Percentiles rank a stretch among this genome's conserved stretches.
Conservation (phyloP, 1,140 invertebrate genomes). For the Lepidostoma basale region DNA sequence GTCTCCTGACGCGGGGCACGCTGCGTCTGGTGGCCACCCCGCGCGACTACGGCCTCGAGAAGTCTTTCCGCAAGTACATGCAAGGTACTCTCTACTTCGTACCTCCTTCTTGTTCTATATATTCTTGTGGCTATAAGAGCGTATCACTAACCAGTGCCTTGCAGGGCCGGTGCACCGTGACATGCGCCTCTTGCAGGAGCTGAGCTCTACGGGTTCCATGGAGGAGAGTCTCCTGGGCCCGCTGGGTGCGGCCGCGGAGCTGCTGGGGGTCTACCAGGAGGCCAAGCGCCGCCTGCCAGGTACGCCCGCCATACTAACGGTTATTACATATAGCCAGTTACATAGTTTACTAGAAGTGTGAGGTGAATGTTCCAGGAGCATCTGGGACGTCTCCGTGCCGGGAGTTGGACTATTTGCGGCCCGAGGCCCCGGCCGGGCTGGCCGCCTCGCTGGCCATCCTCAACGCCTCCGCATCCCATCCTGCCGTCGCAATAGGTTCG, state of each 20-base stretch:
- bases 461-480: too few relatives aligned
- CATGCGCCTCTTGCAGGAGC: background rate
- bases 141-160: background rate
- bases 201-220: background rate
- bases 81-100: conserved; percentile 21
- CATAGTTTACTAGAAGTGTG: too few relatives aligned
- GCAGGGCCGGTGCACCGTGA: background rate
- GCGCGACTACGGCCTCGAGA: conserved; percentile 32
- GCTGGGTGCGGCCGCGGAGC: background rate
- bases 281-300: conserved; percentile 12
- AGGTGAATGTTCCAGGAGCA: too few relatives aligned
- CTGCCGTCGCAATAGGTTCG: too few relatives aligned
- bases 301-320: background rate
- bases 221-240: background rate
- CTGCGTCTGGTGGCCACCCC: conserved; percentile 30
- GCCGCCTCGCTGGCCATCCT: too few relatives aligned
- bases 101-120: background rate
- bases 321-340: too few relatives aligned
- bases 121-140: background rate
- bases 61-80: conserved; percentile 26
- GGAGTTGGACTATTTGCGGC: too few relatives aligned
- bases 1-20: conserved; percentile 30
- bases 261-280: background rate
- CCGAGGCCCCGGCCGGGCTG: too few relatives aligned
- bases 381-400: too few relatives aligned